Conservation (phyloP, 2,797 vertebrate species). For the Scolopax bukidnonensis region DNA sequence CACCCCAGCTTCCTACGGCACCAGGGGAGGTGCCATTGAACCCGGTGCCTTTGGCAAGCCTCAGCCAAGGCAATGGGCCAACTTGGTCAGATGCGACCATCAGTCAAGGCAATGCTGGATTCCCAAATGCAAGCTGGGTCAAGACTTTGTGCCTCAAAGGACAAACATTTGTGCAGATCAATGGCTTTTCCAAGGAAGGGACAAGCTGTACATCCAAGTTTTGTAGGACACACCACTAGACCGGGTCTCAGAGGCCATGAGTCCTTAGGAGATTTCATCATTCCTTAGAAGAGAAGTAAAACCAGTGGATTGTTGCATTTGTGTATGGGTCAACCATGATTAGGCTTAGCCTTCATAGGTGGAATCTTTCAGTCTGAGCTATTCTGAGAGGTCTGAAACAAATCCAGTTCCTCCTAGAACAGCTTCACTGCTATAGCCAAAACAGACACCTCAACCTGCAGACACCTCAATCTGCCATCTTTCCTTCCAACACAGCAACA, state of each 20-base stretch:
- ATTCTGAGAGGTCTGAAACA: background rate
- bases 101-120: background rate
- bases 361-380: background rate
- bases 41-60: background rate
- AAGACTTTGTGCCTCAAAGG: background rate
- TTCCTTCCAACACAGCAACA: background rate
- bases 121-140: background rate
- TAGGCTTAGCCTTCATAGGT: background rate
- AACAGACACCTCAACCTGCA: background rate
- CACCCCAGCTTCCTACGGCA: background rate
- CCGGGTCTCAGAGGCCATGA: background rate
- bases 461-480: background rate
- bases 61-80: background rate
- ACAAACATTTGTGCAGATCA: background rate
- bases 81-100: constrained; percentile 31
- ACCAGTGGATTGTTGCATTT: background rate
- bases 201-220: background rate
- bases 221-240: background rate
- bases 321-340: background rate
- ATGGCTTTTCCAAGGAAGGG: background rate
- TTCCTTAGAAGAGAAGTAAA: background rate
- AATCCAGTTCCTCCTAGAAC: background rate
- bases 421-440: background rate
- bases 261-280: background rate
- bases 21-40: background rate